Conservation (phyloP, 2,888 invertebrate genomes). For the Dicyrtomina minuta region DNA sequence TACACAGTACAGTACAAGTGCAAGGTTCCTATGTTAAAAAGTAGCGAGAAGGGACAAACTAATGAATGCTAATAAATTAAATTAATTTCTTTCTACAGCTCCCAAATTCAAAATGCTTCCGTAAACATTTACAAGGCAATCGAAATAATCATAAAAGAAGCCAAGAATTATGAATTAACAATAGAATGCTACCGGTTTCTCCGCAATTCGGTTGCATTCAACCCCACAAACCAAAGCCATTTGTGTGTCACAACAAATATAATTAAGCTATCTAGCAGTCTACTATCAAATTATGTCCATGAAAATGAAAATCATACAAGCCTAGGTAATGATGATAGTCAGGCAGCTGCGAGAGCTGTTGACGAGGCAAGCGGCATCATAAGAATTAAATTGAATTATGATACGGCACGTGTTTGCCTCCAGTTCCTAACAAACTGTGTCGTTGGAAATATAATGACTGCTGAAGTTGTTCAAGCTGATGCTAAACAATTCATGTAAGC, state of each 20-base stretch:
- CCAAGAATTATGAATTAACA: neutral
- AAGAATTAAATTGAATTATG: neutral
- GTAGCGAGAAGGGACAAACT: too few species aligned
- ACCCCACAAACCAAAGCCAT: constrained; percentile 36
- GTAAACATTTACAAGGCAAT: too few species aligned
- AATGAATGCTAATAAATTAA: too few species aligned
- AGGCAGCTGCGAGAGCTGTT: too few species aligned
- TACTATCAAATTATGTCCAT: too few species aligned
- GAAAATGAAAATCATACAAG: neutral
- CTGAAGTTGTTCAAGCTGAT: neutral
- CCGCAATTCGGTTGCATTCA: constrained; percentile 35
- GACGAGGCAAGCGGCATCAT: neutral
- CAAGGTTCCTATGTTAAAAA: too few species aligned
- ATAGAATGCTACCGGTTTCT: constrained; percentile 33
- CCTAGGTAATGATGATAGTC: neutral
- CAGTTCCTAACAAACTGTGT: constrained; percentile 41
- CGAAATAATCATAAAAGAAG: too few species aligned
- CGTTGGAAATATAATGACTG: constrained; percentile 36
- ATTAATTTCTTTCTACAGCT: too few species aligned
- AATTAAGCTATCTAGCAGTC: neutral
- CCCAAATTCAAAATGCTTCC: too few species aligned
- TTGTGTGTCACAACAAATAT: neutral
- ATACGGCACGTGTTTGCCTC: constrained; percentile 15
- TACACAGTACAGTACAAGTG: too few species aligned
- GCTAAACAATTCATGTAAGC: constrained; percentile 18